Conservation (phyloP, 2,113 vertebrate genomes). For the Petrocephalus zakoni region DNA sequence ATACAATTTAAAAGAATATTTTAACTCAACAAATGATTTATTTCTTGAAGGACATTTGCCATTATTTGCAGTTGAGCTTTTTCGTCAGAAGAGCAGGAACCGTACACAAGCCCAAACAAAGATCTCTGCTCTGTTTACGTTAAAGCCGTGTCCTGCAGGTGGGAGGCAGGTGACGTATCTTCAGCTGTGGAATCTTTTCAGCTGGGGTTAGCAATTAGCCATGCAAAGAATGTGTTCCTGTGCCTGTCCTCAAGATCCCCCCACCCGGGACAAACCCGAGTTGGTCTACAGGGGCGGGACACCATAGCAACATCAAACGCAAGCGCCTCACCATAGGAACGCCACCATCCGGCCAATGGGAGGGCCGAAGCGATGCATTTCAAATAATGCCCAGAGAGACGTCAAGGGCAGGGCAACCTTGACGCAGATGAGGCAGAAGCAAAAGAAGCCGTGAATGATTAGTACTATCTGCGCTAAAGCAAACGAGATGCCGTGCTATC, state of each 20-base stretch:
- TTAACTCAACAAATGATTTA: background rate
- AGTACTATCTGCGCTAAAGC: constrained; percentile 49
- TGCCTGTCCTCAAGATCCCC: background rate
- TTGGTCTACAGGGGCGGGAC: background rate
- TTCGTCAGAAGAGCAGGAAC: background rate
- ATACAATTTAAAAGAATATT: background rate
- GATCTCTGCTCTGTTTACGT: background rate
- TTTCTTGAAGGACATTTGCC: background rate
- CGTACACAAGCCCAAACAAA: background rate
- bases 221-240: background rate
- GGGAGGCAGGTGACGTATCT: no score
- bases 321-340: background rate
- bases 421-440: background rate
- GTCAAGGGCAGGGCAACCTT: background rate
- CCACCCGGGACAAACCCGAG: background rate
- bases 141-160: background rate
- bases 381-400: background rate
- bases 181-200: background rate
- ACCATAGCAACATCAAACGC: background rate
- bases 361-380: background rate
- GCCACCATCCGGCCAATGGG: background rate
- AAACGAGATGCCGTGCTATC: constrained; percentile 47
- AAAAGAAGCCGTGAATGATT: background rate
- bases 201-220: background rate
- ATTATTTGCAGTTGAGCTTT: background rate